Evolutionary conservation across 2,113 vertebrate species (phyloP).

Genomic region (Heptranchias perlo): DNA sequence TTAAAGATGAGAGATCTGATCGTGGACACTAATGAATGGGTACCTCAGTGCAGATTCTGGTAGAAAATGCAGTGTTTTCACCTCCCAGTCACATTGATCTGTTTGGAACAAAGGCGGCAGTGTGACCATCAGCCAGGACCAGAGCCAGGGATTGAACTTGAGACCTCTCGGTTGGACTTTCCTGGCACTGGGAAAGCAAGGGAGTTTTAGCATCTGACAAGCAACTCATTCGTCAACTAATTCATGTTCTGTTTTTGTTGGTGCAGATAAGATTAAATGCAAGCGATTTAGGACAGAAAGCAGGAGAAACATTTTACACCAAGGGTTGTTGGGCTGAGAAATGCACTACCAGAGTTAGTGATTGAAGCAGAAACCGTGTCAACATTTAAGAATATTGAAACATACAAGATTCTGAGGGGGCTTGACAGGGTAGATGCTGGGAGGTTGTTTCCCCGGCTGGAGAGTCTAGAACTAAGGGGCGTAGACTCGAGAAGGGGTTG

Average conservation of each 20-base stretch:
- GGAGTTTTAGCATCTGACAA: neutral
- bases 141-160: neutral
- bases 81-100: neutral
- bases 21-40: neutral
- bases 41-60: neutral
- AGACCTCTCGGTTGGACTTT: neutral
- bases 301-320: neutral
- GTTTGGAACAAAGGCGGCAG: neutral
- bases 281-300: neutral
- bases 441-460: no score
- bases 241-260: neutral
- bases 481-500: no score
- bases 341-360: neutral
- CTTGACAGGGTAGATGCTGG: no score
- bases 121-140: neutral
- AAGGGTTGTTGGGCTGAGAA: neutral
- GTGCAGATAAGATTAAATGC: neutral
- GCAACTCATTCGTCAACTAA: neutral
- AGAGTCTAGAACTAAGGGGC: no score
- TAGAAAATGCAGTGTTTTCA: neutral
- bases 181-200: neutral
- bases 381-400: neutral
- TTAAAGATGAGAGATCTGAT: neutral
- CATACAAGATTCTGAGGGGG: no score
- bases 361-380: neutral